Evolutionary conservation across 2,888 invertebrate species (phyloP).

Genomic region (Lagria hirta): DNA sequence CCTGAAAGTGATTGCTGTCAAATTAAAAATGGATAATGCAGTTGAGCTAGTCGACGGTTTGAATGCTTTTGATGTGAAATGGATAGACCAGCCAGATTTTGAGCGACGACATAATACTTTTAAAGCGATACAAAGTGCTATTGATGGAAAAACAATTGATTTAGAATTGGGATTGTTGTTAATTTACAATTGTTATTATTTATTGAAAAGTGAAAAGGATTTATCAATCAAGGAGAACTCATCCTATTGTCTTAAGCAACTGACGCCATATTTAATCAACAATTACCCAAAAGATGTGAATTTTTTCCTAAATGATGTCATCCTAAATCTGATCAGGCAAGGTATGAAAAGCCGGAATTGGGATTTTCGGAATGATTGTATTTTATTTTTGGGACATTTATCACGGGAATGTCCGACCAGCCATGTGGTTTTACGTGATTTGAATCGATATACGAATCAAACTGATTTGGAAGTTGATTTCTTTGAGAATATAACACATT

Average conservation of each 20-base stretch:
- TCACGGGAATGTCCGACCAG: slow-evolving; percentile 69
- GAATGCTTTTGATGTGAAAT: slow-evolving; percentile 84
- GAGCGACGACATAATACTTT: slow-evolving; percentile 78
- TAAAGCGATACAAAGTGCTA: slow-evolving; percentile 63
- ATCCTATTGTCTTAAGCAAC: slow-evolving; percentile 69
- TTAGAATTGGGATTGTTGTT: slow-evolving; percentile 70
- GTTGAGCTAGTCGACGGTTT: slow-evolving; percentile 65
- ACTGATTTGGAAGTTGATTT: slow-evolving; percentile 86
- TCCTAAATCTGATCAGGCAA: slow-evolving; percentile 70
- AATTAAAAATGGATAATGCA: slow-evolving; percentile 51
- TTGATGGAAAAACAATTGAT: slow-evolving; percentile 57
- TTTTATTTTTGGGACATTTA: slow-evolving; percentile 76
- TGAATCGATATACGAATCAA: slow-evolving; percentile 67
- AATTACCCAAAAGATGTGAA: slow-evolving; percentile 62
- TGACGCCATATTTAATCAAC: slow-evolving; percentile 66
- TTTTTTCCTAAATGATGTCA: slow-evolving; percentile 70
- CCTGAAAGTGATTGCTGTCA: slow-evolving; percentile 62
- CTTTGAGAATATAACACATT: slow-evolving; percentile 89
- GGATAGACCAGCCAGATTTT: slow-evolving; percentile 95
- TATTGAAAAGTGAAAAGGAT: slow-evolving; percentile 77
- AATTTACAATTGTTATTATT: slow-evolving; percentile 80
- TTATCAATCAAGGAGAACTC: slow-evolving; percentile 80
- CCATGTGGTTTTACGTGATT: slow-evolving; percentile 71
- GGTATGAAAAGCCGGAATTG: slow-evolving; percentile 74
- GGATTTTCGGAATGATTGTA: slow-evolving; percentile 74